A percentile compares a stretch with the other conserved stretches of the same genome.
Evolutionary conservation across 1,140 invertebrate genomes (phyloP).

Genomic region (Grapholita molesta): DNA sequence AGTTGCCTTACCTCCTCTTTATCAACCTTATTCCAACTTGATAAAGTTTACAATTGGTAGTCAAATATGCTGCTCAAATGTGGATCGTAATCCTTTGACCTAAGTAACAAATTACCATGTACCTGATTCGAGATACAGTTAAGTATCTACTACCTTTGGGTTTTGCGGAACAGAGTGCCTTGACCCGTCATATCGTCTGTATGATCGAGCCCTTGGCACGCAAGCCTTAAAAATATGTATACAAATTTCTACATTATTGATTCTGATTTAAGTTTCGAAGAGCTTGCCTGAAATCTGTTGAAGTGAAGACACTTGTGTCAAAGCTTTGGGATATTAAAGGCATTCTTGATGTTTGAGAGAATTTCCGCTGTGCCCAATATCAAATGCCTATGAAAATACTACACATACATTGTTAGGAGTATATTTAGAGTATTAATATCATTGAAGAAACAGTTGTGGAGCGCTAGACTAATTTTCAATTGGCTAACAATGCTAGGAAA

Average conservation of each 20-base stretch:
- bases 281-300: background rate
- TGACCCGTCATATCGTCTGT: background rate
- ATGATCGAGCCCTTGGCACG: background rate
- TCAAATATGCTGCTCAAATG: background rate
- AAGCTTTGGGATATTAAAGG: background rate
- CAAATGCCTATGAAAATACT: too few relatives aligned
- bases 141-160: background rate
- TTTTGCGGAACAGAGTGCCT: background rate
- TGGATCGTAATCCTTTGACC: background rate
- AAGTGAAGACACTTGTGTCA: background rate
- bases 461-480: too few relatives aligned
- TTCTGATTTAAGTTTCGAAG: background rate
- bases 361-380: too few relatives aligned
- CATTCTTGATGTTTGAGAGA: background rate
- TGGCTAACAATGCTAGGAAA: too few relatives aligned
- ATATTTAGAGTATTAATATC: too few relatives aligned
- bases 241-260: background rate
- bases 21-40: too few relatives aligned
- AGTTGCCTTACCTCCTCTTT: too few relatives aligned
- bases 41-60: too few relatives aligned
- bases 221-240: background rate
- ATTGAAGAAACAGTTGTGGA: too few relatives aligned
- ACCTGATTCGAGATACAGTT: background rate
- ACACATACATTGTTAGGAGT: too few relatives aligned
- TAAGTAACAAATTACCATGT: background rate